A percentile compares a stretch with the other conserved stretches of the same genome.
Conservation (phyloP, 2,113 vertebrate species). For the Suricata suricatta region DNA sequence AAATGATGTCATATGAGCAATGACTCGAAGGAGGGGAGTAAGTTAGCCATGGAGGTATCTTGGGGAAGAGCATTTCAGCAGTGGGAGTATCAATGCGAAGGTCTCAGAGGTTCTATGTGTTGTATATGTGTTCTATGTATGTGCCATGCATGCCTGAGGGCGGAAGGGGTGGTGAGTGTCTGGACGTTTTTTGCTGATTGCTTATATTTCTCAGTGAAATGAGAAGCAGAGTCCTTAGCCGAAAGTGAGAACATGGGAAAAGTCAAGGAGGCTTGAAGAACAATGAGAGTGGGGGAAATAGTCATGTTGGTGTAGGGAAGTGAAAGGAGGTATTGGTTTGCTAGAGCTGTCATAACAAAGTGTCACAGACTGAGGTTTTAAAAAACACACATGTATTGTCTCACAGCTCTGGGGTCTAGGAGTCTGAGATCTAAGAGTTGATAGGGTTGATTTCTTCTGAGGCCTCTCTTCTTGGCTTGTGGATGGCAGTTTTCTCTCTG, state of each 20-base stretch:
- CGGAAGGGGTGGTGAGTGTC: background rate
- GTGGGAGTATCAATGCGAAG: background rate
- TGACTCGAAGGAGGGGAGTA: background rate
- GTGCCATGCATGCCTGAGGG: background rate
- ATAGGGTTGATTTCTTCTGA: background rate
- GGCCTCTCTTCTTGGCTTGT: no score
- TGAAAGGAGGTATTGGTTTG: background rate
- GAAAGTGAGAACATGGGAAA: background rate
- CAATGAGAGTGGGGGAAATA: no score
- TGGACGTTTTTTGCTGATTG: background rate
- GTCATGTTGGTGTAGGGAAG: background rate
- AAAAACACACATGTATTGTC: background rate
- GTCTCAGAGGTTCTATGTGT: background rate
- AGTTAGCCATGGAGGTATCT: background rate
- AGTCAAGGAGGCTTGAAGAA: background rate
- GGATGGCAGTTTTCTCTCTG: background rate
- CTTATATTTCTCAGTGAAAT: background rate
- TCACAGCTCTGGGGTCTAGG: background rate
- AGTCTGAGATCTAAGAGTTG: background rate
- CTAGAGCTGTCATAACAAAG: background rate
- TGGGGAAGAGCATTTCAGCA: background rate
- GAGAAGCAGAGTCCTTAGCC: background rate
- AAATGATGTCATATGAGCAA: background rate
- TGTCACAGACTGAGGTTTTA: background rate
- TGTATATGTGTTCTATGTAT: background rate